These are phyloP conservation scores for Melieria crassipennis DNA, from an alignment of 2,888 invertebrate species.

Conservation along the genomic window DNA sequence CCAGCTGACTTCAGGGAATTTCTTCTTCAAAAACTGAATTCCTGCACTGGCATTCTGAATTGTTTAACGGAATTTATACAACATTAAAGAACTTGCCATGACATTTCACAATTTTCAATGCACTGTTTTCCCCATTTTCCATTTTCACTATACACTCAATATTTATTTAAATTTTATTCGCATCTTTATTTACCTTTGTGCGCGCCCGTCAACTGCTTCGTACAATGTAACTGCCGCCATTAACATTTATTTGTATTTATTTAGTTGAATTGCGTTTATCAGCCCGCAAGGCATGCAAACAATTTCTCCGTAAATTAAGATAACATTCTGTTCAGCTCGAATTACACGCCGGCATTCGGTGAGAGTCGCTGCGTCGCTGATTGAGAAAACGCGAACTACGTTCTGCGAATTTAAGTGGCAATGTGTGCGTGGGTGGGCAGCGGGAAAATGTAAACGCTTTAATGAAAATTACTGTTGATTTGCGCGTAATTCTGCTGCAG, in stretches of 20 bases:
- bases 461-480: conserved; percentile 1
- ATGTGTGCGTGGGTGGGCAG: background rate
- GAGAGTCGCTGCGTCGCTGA: background rate
- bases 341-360: background rate
- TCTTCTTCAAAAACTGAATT: too few relatives aligned
- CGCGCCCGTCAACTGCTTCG: conserved; percentile 41
- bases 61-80: too few relatives aligned
- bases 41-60: too few relatives aligned
- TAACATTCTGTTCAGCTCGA: conserved; percentile 27
- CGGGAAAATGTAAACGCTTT: background rate
- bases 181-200: conserved; percentile 30
- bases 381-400: too few relatives aligned
- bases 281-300: conserved; percentile 44
- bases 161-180: conserved; percentile 21
- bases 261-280: conserved; percentile 39
- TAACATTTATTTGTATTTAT: conserved; percentile 47
- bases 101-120: too few relatives aligned
- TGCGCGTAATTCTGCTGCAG: background rate
- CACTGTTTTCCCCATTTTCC: background rate
- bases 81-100: too few relatives aligned
- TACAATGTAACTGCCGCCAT: conserved; percentile 32
- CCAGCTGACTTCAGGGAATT: too few relatives aligned
- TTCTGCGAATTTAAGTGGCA: too few relatives aligned
- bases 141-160: background rate
- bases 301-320: conserved; percentile 44